Evolutionary conservation across 2,888 invertebrate genomes (phyloP), one percentile per base, ranked within the genome.

Genomic region (Drosophila yooni): DNA sequence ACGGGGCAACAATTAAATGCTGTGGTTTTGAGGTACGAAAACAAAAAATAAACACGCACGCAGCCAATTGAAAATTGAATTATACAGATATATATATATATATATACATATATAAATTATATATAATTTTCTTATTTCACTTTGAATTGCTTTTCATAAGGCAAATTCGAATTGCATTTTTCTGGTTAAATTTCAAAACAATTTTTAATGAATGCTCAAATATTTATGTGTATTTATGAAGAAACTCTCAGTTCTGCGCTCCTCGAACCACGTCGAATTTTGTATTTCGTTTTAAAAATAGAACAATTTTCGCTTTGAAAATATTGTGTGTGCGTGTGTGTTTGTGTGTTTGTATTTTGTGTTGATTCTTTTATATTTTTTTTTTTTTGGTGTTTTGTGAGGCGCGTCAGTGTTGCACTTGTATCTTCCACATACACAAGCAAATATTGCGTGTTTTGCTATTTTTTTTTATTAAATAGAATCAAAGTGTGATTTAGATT

Each of bases 1-100:
- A 38, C n/a, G 73, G 76, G 60, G 34, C 29, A 60, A 63, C 78
- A 82, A 72, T 82, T 83, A 84, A 88, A 88, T 82, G 76, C 90
- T 82, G 56, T 52, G 46, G 33, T 43, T 70, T 27, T 18, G 38
- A 51, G 40, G 21, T 46, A 46, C 15, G 21, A 46, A 46, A 46
- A 21, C 33, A 18, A 38, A 31, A 21, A 52, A 71, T 54, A 74
- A 74, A 65, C 56, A 76, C 72, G 56, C 74, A 69, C 64, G 48
- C 46, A 38, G 56, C 13, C 52, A 58, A 57, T 57, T 57, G 58
- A 77, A 61, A 66, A 56, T 57, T 48, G 61, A 54, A 46, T 33
- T 46, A 46, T 46, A 46, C 46, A 46, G 46, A 54, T 36, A 15
- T 2, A 36, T 25, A 11, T 18, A 18, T 25, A 15, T 4, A 46